Percentiles rank a stretch among this genome's conserved stretches.
Evolutionary conservation across 2,888 invertebrate genomes (phyloP).

Genomic region (Protonemura montana): DNA sequence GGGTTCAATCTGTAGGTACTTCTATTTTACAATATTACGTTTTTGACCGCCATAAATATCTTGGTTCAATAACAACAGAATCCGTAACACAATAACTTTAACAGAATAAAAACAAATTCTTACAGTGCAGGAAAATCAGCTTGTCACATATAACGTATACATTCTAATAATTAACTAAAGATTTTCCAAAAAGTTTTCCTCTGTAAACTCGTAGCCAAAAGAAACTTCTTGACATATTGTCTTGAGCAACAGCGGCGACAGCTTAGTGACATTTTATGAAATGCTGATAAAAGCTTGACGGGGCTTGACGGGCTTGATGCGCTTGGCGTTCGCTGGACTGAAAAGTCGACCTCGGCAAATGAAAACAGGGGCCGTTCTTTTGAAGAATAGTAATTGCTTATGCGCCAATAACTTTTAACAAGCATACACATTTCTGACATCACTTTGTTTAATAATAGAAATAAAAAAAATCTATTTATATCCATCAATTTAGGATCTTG

Average conservation of each 20-base stretch:
- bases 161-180: too few relatives aligned
- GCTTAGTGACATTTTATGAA: slow-evolving; percentile 7
- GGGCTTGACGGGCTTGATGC: neutral
- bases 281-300: slow-evolving; percentile 27
- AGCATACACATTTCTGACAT: neutral
- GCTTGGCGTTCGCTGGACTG: neutral
- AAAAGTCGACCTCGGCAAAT: neutral
- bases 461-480: neutral
- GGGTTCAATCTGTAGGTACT: too few relatives aligned
- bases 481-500: neutral
- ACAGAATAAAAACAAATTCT: too few relatives aligned
- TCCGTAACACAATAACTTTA: too few relatives aligned
- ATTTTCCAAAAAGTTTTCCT: too few relatives aligned
- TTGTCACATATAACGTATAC: too few relatives aligned
- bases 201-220: neutral
- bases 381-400: neutral
- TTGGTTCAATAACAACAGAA: too few relatives aligned
- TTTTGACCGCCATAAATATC: too few relatives aligned
- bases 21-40: too few relatives aligned
- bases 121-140: too few relatives aligned
- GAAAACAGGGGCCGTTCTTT: neutral
- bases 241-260: neutral
- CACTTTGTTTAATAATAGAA: neutral
- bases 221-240: slow-evolving; percentile 25
- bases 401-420: neutral